Evolutionary conservation across 2,797 vertebrate species (phyloP).

Genomic region (Lutjanus argentimaculatus): DNA sequence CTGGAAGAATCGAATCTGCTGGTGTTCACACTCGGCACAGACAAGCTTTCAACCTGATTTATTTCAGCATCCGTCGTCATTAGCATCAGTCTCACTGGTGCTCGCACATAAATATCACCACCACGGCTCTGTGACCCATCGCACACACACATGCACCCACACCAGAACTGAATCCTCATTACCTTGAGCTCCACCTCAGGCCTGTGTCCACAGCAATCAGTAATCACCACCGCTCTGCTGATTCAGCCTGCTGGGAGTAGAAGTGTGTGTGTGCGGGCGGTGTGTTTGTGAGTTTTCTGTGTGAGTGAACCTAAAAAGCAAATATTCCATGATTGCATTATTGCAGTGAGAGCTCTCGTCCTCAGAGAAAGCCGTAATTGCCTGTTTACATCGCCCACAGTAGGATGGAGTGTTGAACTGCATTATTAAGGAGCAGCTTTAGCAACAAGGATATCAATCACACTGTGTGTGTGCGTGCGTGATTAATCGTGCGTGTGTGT

Average conservation of each 20-base stretch:
- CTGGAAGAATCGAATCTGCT: background rate
- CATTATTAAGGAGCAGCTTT: slow-evolving; percentile 64
- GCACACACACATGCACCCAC: slow-evolving; percentile 8
- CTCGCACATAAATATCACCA: slow-evolving; percentile 32
- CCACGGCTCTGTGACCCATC: slow-evolving; percentile 31
- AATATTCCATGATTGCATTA: slow-evolving; percentile 40
- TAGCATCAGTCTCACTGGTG: slow-evolving; percentile 36
- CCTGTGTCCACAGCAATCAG: slow-evolving; percentile 39
- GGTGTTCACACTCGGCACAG: slow-evolving; percentile 11
- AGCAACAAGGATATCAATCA: slow-evolving; percentile 55
- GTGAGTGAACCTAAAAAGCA: slow-evolving; percentile 26
- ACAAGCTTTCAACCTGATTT: slow-evolving; percentile 35
- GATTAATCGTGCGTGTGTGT: slow-evolving; percentile 18
- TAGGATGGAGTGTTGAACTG: slow-evolving; percentile 26
- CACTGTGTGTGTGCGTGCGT: background rate
- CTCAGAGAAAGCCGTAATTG: slow-evolving; percentile 52
- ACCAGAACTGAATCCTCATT: slow-evolving; percentile 41
- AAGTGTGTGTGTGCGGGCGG: background rate
- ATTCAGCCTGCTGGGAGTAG: slow-evolving; percentile 36
- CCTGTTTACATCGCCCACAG: slow-evolving; percentile 50
- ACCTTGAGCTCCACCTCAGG: slow-evolving; percentile 33
- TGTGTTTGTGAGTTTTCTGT: background rate
- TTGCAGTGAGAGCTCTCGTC: slow-evolving; percentile 12
- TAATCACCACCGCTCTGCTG: slow-evolving; percentile 40
- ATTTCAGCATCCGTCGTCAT: slow-evolving; percentile 39